These are phyloP conservation scores for Origma solitaria DNA, from an alignment of 2,113 vertebrate species.

Conservation along the genomic window DNA sequence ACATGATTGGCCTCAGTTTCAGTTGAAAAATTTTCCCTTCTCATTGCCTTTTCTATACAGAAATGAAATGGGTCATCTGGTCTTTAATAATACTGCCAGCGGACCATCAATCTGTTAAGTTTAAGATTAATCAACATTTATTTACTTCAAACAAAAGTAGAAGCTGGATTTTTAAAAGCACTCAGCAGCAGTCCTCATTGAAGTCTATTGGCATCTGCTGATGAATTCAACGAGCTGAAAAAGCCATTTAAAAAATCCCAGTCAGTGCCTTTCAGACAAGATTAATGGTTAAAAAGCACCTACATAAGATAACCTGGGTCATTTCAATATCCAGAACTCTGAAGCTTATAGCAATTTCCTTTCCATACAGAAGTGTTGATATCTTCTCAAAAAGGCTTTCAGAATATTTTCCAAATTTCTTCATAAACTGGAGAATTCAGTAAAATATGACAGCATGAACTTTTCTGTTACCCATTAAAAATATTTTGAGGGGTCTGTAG, in stretches of 20 bases:
- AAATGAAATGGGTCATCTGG: neutral
- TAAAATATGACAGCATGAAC: neutral
- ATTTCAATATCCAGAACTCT: neutral
- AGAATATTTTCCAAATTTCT: neutral
- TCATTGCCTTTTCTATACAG: neutral
- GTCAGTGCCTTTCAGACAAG: neutral
- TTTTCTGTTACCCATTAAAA: neutral
- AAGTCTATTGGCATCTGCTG: neutral
- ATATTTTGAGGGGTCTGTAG: neutral
- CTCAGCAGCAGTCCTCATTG: neutral
- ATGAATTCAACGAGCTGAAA: neutral
- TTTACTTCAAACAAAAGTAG: neutral
- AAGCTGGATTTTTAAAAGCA: neutral
- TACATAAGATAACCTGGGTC: neutral
- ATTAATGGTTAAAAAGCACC: neutral
- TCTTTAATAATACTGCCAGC: neutral
- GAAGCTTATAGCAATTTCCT: neutral
- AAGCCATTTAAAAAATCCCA: neutral
- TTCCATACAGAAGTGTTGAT: neutral
- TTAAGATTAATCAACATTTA: conserved; percentile 9
- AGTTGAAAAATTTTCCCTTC: neutral
- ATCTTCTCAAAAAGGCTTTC: neutral
- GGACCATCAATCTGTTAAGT: neutral
- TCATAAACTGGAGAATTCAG: neutral
- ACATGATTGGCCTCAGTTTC: neutral